A percentile compares a stretch with the other conserved stretches of the same genome.
Conservation (phyloP, 2,113 vertebrate genomes). For the Polypterus senegalus region DNA sequence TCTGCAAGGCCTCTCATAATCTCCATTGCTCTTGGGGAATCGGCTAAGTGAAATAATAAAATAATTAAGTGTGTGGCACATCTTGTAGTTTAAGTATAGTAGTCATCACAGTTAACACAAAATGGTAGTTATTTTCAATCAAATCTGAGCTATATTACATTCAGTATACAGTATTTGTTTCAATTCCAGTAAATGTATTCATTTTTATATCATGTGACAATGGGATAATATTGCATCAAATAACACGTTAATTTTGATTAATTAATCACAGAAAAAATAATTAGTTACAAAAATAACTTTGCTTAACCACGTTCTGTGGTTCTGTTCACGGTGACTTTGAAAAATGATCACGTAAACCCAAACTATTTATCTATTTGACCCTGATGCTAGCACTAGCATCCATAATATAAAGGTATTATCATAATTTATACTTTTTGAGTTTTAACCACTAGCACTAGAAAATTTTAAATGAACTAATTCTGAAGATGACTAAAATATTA, state of each 20-base stretch:
- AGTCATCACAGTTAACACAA: conserved; percentile 11
- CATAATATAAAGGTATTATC: neutral
- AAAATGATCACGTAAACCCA: too few relatives aligned
- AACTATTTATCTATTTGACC: too few relatives aligned
- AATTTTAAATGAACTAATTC: neutral
- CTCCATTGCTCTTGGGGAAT: conserved; percentile 19
- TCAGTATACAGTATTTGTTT: too few relatives aligned
- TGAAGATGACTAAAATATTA: conserved; percentile 10
- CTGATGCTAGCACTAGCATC: too few relatives aligned
- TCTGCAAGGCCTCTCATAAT: conserved; percentile 17
- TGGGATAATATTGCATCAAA: neutral
- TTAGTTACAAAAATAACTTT: too few relatives aligned
- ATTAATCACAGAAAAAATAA: too few relatives aligned
- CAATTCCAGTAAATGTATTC: too few relatives aligned
- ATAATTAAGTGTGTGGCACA: conserved; percentile 1
- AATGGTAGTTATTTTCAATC: neutral
- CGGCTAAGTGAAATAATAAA: conserved; percentile 14
- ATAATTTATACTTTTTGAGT: conserved; percentile 10
- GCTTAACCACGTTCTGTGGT: too few relatives aligned
- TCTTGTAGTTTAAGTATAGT: conserved; percentile 13
- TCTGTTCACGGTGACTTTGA: too few relatives aligned
- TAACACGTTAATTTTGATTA: too few relatives aligned
- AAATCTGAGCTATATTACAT: too few relatives aligned
- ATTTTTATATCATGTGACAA: neutral
- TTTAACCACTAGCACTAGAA: neutral